These are phyloP conservation scores for Bungarus multicinctus DNA, from an alignment of 2,113 vertebrate species.

Conservation along the genomic window DNA sequence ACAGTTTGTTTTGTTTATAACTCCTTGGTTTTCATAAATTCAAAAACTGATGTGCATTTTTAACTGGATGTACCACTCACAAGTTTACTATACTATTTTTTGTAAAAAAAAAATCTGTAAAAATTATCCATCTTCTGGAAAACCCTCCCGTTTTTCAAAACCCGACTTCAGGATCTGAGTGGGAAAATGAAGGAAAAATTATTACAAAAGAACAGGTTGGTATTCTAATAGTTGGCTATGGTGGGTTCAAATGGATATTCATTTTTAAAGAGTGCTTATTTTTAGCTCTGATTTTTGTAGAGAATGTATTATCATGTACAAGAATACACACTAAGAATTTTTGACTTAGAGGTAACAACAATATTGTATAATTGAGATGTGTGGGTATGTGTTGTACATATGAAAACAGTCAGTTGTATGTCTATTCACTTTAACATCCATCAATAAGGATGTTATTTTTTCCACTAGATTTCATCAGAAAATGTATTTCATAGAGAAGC, in stretches of 20 bases:
- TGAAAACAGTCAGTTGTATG: neutral
- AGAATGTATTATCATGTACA: neutral
- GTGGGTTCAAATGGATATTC: neutral
- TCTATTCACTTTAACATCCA: neutral
- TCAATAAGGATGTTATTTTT: neutral
- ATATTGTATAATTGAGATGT: neutral
- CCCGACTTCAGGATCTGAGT: neutral
- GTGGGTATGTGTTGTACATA: neutral
- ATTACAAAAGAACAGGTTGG: neutral
- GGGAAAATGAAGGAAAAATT: neutral
- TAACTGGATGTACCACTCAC: neutral
- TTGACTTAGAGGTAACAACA: neutral
- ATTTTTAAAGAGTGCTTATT: neutral
- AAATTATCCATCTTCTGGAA: neutral
- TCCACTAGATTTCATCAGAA: neutral
- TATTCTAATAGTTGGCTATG: neutral
- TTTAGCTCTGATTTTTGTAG: neutral
- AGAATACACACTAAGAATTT: neutral
- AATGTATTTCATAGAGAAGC: rapidly evolving
- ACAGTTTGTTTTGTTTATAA: neutral
- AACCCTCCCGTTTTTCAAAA: neutral
- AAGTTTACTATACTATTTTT: neutral
- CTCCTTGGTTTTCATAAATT: neutral
- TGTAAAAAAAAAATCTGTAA: neutral
- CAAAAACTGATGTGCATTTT: neutral